phyloP scores from a whole-genome alignment of 2,888 invertebrate species.

The Eupithecia vulgata region DNA sequence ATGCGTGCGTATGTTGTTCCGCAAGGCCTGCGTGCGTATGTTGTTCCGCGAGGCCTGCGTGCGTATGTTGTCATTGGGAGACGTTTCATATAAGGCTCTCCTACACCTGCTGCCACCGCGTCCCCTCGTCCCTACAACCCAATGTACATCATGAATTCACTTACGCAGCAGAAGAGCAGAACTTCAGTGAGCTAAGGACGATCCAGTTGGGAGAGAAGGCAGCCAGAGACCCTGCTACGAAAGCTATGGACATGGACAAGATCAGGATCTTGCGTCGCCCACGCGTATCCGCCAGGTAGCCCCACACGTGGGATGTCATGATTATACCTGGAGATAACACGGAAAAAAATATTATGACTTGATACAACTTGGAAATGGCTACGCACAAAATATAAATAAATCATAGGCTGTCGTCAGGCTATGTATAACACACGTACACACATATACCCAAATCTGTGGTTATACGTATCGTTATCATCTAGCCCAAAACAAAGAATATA shows the following conservation, averaged over 20 bases:
- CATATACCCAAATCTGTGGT: too few relatives aligned
- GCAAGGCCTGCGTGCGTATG: too few relatives aligned
- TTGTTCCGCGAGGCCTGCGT: too few relatives aligned
- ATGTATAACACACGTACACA: too few relatives aligned
- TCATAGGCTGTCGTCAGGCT: too few relatives aligned
- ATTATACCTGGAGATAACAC: slow-evolving; percentile 71
- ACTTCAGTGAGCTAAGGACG: slow-evolving; percentile 83
- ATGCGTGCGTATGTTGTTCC: too few relatives aligned
- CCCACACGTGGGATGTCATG: slow-evolving; percentile 72
- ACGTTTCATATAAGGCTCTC: too few relatives aligned
- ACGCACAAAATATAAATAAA: neutral
- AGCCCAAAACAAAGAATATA: neutral
- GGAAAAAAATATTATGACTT: neutral
- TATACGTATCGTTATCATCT: neutral
- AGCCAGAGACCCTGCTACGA: slow-evolving; percentile 77
- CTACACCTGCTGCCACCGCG: neutral
- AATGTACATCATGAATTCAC: slow-evolving; percentile 41
- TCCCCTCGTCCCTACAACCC: neutral
- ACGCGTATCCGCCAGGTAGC: slow-evolving; percentile 71
- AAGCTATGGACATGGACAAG: slow-evolving; percentile 72
- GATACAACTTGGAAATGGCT: neutral
- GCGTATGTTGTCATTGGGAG: too few relatives aligned
- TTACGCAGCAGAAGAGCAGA: slow-evolving; percentile 86
- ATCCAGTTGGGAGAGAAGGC: slow-evolving; percentile 85
- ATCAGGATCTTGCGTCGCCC: slow-evolving; percentile 65